These are phyloP conservation scores for Aphelocoma californica DNA, from an alignment of 2,797 vertebrate species.

Conservation along the genomic window DNA sequence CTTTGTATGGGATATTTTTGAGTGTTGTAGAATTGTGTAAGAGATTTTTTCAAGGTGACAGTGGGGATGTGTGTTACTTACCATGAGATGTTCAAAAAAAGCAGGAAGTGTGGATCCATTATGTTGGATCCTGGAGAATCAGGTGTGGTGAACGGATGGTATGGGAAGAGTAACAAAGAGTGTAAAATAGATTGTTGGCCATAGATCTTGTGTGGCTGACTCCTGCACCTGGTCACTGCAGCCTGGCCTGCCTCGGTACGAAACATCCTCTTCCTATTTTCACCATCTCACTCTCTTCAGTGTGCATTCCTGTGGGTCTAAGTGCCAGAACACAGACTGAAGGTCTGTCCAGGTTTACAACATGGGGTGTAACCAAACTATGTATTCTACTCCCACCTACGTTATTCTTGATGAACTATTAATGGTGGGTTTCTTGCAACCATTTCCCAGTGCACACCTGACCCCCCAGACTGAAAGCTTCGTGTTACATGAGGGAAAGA, in stretches of 20 bases:
- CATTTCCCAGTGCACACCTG: no score
- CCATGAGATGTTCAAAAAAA: background rate
- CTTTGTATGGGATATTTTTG: background rate
- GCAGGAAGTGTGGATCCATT: background rate
- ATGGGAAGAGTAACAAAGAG: background rate
- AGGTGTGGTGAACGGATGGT: background rate
- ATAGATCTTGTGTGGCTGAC: background rate
- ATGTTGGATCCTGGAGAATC: background rate
- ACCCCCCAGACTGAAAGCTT: no score
- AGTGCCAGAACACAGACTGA: background rate
- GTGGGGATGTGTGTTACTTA: background rate
- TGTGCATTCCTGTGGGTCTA: accelerated
- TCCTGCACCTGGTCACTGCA: background rate
- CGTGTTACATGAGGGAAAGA: background rate
- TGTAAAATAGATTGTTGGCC: background rate
- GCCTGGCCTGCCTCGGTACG: background rate
- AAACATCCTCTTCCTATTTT: background rate
- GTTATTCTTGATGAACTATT: background rate
- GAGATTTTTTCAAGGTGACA: background rate
- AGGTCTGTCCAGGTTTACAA: background rate
- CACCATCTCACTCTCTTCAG: background rate
- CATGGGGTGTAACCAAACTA: no score
- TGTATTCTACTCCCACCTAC: background rate
- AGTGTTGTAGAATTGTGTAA: background rate
- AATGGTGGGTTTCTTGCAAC: background rate